These are phyloP conservation scores for Aphelenchoides bicaudatus DNA, from an alignment of 2,888 invertebrate genomes.

Conservation along the genomic window DNA sequence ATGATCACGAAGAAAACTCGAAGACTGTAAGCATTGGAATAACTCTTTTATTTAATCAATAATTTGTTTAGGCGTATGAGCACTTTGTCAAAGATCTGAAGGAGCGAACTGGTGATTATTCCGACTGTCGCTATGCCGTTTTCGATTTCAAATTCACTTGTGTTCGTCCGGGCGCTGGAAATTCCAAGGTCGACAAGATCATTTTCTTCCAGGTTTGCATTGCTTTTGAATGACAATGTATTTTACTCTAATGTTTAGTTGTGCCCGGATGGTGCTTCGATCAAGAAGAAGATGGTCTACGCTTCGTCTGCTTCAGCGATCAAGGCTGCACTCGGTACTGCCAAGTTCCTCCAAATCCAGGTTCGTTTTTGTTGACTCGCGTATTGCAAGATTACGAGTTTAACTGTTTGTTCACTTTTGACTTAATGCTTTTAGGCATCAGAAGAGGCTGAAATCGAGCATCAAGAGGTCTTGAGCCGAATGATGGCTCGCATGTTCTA, in stretches of 20 bases:
- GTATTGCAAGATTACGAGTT: neutral
- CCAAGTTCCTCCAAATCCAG: constrained; percentile 59
- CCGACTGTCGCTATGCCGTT: constrained; percentile 88
- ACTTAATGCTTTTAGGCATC: constrained; percentile 50
- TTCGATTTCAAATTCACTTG: constrained; percentile 98
- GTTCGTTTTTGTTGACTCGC: constrained; percentile 33
- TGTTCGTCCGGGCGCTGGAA: constrained; percentile 79
- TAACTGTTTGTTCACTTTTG: constrained; percentile 1
- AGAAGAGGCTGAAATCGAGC: constrained; percentile 60
- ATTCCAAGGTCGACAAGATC: constrained; percentile 89
- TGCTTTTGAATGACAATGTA: neutral
- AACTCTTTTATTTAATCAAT: no score
- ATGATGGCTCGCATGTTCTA: no score
- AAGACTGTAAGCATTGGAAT: no score
- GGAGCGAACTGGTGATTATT: constrained; percentile 72
- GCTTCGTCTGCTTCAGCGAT: constrained; percentile 94
- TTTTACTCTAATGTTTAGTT: constrained; percentile 63
- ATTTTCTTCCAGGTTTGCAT: constrained; percentile 89
- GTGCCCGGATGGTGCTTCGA: constrained; percentile 96
- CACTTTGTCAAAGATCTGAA: constrained; percentile 85
- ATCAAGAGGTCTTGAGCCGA: constrained; percentile 57
- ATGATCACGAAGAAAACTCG: constrained; percentile 59
- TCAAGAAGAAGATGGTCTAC: constrained; percentile 77
- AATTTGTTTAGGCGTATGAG: no score
- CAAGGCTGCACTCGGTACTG: constrained; percentile 79